phyloP scores from a whole-genome alignment of 1,140 invertebrate species.

The Drosophila willistoni region DNA sequence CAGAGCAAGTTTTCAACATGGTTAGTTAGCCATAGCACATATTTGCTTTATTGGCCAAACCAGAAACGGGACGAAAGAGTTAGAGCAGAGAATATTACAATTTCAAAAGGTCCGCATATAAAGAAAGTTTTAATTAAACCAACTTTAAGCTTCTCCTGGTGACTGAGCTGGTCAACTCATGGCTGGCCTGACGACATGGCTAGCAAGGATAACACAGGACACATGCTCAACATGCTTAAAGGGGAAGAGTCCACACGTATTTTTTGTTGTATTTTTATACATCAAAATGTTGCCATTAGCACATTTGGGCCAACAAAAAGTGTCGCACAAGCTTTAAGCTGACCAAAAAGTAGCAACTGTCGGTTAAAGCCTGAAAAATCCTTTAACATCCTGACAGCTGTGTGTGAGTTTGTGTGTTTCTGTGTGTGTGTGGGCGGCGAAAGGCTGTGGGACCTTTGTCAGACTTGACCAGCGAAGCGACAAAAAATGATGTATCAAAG shows the following conservation, averaged over 20 bases:
- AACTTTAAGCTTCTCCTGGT: slow-evolving; percentile 72
- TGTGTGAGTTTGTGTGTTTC: slow-evolving; percentile 19
- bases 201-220: slow-evolving; percentile 27
- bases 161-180: slow-evolving; percentile 29
- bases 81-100: slow-evolving; percentile 26
- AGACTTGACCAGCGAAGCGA: slow-evolving; percentile 65
- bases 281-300: slow-evolving; percentile 65
- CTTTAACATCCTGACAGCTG: slow-evolving; percentile 57
- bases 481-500: slow-evolving; percentile 70
- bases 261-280: slow-evolving; percentile 58
- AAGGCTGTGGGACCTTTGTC: slow-evolving; percentile 53
- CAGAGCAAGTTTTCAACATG: neutral
- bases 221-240: slow-evolving; percentile 27
- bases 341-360: slow-evolving; percentile 45
- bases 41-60: neutral
- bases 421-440: neutral
- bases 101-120: slow-evolving; percentile 27
- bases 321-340: slow-evolving; percentile 52
- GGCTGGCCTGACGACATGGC: slow-evolving; percentile 46
- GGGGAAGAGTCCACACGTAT: slow-evolving; percentile 17
- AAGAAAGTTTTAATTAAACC: slow-evolving; percentile 71
- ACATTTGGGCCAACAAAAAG: slow-evolving; percentile 49
- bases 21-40: slow-evolving; percentile 6
- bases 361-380: slow-evolving; percentile 70
- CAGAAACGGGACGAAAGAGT: neutral